Base-by-base conservation (phyloP, 2,797 vertebrate genomes). In the Allenopithecus nigroviridis region DNA sequence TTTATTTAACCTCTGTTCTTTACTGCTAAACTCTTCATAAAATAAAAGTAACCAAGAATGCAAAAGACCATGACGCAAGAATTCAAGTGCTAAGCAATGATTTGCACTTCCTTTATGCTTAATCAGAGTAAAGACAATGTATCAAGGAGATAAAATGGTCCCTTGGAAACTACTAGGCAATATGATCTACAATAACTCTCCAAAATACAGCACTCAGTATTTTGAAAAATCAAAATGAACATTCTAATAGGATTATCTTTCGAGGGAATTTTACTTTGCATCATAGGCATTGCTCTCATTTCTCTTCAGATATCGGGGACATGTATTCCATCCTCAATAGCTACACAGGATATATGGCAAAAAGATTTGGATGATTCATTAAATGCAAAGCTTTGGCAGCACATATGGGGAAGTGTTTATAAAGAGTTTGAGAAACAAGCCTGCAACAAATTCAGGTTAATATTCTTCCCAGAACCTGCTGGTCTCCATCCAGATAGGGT, bases 331-430 rank as follows among this genome's bases (percentile, higher is more conserved):
- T 95, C 91, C 43, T 90, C 93, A 96, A 55, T 24, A 93, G 75
- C 64, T 41, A 36, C 84, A 70, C n/a, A 94, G 93, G 96, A 89
- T 98, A 96, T 33, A 94, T 72, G 97, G 93, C 86, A 64, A 96
- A 98, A 96, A 97, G 92, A 83, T 98, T 92, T 95, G 76, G 39
- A 41, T 92, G 41, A 95, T 93, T 98, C 96, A 97, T 98, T 97
- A 97, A 98, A 97, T 97, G 85, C 61, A 97, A 95, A 89, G 92
- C 80, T 97, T 85, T 97, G 96, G 91, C 96, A 96, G 95, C 89
- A 95, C 28, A 26, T 95, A 81, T 97, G 92, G 68, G 97, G 94
- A 98, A 97, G 90, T 97, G 96, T 97, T 98, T 97, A 94, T 95
- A 97, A 97, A 88, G 57, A 97, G 89, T 53, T 76, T 94, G 75